Evolutionary conservation across 1,140 invertebrate species (phyloP).

Genomic region (Dryas iulia): DNA sequence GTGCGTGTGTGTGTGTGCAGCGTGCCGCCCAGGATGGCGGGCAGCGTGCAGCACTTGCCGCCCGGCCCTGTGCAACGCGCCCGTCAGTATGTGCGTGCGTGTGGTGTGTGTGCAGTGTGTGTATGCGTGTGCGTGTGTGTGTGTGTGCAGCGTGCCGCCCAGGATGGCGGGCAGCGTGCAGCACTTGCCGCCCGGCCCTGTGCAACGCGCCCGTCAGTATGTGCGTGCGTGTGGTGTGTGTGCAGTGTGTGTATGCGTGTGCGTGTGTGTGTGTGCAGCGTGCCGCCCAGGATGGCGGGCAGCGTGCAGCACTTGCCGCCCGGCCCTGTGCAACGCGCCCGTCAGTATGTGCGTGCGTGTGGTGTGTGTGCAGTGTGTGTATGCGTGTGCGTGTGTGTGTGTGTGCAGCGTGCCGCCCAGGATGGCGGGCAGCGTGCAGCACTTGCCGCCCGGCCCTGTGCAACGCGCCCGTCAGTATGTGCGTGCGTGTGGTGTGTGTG

Average conservation of each 20-base stretch:
- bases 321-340: slow-evolving; percentile 82
- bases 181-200: slow-evolving; percentile 89
- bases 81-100: background rate
- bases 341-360: background rate
- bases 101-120: too few relatives aligned
- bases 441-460: slow-evolving; percentile 88
- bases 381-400: background rate
- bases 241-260: background rate
- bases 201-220: background rate
- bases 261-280: slow-evolving; percentile 73
- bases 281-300: slow-evolving; percentile 88
- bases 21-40: slow-evolving; percentile 88
- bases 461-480: background rate
- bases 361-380: too few relatives aligned
- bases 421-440: slow-evolving; percentile 87
- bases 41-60: slow-evolving; percentile 86
- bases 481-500: too few relatives aligned
- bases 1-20: slow-evolving; percentile 64
- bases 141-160: slow-evolving; percentile 84
- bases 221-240: background rate
- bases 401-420: slow-evolving; percentile 86
- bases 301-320: slow-evolving; percentile 87
- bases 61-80: slow-evolving; percentile 85
- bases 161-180: slow-evolving; percentile 88
- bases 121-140: background rate